A percentile compares a stretch with the other conserved stretches of the same genome.
Conservation (phyloP, 35 echinoderm and acorn worm genomes). For the Strongylocentrotus purpuratus region DNA sequence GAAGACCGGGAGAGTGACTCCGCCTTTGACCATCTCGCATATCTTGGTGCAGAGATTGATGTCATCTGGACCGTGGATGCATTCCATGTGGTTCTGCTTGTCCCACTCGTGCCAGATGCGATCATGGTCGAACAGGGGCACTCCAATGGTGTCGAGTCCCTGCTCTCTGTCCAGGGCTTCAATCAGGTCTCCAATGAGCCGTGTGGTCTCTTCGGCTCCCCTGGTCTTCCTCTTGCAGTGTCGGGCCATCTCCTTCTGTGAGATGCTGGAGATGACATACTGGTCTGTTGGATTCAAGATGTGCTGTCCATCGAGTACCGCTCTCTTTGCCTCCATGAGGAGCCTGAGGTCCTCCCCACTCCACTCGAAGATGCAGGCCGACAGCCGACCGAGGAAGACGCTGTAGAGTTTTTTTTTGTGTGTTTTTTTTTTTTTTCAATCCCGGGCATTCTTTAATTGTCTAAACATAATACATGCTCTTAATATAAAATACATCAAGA, state of each 20-base stretch:
- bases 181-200: constrained; percentile 51
- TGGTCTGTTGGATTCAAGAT: neutral
- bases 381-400: constrained; percentile 41
- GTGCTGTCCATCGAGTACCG: neutral
- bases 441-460: no score
- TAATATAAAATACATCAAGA: no score
- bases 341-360: no score
- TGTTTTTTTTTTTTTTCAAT: no score
- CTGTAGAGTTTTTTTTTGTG: constrained; percentile 61
- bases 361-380: constrained; percentile 54
- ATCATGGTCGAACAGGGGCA: constrained; percentile 59
- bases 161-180: constrained; percentile 17
- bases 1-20: constrained; percentile 32
- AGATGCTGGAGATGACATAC: neutral
- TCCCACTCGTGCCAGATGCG: constrained; percentile 48
- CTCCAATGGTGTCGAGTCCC: constrained; percentile 68
- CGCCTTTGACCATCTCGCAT: neutral
- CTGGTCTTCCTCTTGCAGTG: constrained; percentile 64
- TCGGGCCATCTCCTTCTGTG: constrained; percentile 33
- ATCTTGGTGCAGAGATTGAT: constrained; percentile 49
- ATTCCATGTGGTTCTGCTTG: constrained; percentile 48
- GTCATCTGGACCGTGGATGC: constrained; percentile 55
- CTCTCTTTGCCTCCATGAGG: neutral
- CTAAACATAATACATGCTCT: no score
- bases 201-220: constrained; percentile 54